Evolutionary conservation across 2,888 invertebrate species (phyloP).

Genomic region (Lycocerus yunnanus): DNA sequence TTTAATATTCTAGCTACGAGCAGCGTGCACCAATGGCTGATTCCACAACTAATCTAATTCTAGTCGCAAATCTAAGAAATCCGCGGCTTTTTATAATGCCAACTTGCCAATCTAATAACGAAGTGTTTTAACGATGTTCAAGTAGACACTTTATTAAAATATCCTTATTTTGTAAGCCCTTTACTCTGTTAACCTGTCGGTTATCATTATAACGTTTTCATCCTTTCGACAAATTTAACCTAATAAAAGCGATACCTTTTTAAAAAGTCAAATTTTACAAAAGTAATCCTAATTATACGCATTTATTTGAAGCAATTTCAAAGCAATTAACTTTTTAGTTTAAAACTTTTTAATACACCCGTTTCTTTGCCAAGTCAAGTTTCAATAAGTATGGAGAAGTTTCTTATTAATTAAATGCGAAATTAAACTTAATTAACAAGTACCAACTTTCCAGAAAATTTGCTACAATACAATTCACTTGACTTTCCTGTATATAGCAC

Average conservation of each 20-base stretch:
- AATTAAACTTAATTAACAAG: neutral
- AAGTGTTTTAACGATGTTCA: conserved; percentile 47
- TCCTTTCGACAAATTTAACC: neutral
- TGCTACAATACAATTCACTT: neutral
- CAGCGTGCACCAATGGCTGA: conserved; percentile 42
- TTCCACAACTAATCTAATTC: conserved; percentile 50
- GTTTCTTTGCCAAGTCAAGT: neutral
- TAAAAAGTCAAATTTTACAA: neutral
- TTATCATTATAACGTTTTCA: neutral
- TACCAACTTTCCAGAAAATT: neutral
- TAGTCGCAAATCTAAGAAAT: conserved; percentile 43
- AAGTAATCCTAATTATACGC: neutral
- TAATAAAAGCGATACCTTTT: neutral
- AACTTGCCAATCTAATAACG: conserved; percentile 52
- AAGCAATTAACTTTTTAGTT: neutral
- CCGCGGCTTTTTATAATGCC: conserved; percentile 43
- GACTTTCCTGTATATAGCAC: neutral
- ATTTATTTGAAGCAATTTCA: neutral
- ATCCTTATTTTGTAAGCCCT: neutral
- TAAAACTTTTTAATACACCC: neutral
- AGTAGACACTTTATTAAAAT: conserved; percentile 49
- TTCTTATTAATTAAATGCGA: neutral
- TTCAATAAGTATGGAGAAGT: neutral
- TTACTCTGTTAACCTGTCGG: neutral
- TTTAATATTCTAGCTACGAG: conserved; percentile 46